Conservation (phyloP, 2,113 vertebrate species). For the Hippolais icterina region DNA sequence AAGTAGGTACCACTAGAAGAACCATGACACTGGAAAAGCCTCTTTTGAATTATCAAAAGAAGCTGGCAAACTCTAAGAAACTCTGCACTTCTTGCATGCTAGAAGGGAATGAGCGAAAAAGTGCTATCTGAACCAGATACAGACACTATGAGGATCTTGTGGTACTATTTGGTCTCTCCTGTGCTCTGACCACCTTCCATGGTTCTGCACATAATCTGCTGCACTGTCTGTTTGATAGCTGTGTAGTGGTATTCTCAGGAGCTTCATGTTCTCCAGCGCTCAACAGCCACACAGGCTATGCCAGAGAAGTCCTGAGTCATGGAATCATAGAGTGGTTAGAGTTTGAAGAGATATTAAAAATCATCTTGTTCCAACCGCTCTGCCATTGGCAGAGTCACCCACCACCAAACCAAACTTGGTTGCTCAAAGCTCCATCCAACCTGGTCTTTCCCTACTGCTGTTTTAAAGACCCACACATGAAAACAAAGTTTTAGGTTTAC, state of each 20-base stretch:
- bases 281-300: neutral
- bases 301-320: neutral
- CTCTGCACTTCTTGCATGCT: neutral
- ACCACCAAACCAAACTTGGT: neutral
- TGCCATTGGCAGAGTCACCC: neutral
- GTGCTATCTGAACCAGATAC: neutral
- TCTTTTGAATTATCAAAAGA: neutral
- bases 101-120: neutral
- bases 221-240: neutral
- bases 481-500: neutral
- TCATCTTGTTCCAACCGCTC: neutral
- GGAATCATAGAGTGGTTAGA: neutral
- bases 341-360: neutral
- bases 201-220: neutral
- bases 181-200: neutral
- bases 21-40: neutral
- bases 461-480: neutral
- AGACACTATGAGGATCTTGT: neutral
- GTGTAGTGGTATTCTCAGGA: neutral
- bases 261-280: neutral
- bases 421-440: neutral
- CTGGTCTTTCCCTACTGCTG: neutral
- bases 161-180: neutral
- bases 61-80: neutral
- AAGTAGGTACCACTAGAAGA: neutral